Conservation (phyloP, 2,888 invertebrate species). For the Tipula unca region DNA sequence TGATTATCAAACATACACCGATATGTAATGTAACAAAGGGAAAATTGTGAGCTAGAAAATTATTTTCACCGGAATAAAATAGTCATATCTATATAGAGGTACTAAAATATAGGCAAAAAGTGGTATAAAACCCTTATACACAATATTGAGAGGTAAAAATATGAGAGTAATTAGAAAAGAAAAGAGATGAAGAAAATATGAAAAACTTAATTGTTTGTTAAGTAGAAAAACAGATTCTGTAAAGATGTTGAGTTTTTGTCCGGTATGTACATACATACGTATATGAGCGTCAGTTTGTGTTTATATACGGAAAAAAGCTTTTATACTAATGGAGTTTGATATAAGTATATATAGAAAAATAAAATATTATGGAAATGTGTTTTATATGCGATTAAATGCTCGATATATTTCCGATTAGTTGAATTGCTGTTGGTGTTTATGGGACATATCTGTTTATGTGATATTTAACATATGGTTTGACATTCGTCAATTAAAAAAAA, state of each 20-base stretch:
- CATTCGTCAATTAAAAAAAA: too few relatives aligned
- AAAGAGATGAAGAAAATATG: background rate
- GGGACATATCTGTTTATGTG: background rate
- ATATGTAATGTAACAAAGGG: background rate
- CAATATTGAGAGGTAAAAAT: background rate
- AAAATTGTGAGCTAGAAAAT: background rate
- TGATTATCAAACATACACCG: background rate
- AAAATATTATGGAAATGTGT: background rate
- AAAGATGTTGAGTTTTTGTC: background rate
- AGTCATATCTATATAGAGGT: background rate
- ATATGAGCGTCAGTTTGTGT: background rate
- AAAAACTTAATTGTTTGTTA: conserved; percentile 8
- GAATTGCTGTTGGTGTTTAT: background rate
- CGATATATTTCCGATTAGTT: background rate
- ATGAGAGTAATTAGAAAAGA: background rate
- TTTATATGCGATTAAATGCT: background rate
- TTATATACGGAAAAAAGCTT: background rate
- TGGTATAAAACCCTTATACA: background rate
- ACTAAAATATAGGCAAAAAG: background rate
- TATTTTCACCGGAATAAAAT: background rate
- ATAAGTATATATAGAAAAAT: too few relatives aligned
- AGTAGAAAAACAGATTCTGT: background rate
- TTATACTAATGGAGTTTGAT: background rate
- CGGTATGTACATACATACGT: background rate
- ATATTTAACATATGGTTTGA: too few relatives aligned